Evolutionary conservation across 64 coral and sea anemone species (phyloP).

Genomic region (Acropora tenuis): DNA sequence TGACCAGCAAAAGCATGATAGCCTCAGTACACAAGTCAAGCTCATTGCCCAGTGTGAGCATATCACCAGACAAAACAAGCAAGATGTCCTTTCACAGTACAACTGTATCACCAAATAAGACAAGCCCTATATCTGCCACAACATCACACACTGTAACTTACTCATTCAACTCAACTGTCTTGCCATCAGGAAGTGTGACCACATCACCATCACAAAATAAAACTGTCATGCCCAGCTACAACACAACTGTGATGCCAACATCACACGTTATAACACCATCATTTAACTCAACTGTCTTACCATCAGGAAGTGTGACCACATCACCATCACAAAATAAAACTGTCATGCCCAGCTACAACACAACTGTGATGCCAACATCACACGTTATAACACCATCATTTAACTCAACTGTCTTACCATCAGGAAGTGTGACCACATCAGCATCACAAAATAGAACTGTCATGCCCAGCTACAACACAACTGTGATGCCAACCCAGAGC

Average conservation of each 20-base stretch:
- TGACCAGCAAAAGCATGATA: too few species aligned
- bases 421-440: not conserved
- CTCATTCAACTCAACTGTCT: too few species aligned
- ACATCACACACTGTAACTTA: too few species aligned
- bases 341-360: not conserved
- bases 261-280: not conserved
- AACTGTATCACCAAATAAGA: too few species aligned
- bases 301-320: not conserved
- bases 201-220: not conserved
- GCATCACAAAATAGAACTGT: not conserved
- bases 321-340: not conserved
- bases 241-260: not conserved
- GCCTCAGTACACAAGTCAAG: too few species aligned
- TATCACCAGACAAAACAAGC: too few species aligned
- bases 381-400: not conserved
- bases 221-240: not conserved
- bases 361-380: not conserved
- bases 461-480: not conserved
- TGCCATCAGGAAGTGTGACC: not conserved
- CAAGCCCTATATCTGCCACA: too few species aligned
- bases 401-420: not conserved
- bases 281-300: not conserved
- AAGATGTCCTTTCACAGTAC: too few species aligned
- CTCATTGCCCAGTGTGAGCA: too few species aligned
- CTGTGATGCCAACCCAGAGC: constrained; percentile 9